Percentiles rank a stretch among this genome's conserved stretches.
phyloP scores from a whole-genome alignment of 2,113 vertebrate species.

The Vireo altiloquus region DNA sequence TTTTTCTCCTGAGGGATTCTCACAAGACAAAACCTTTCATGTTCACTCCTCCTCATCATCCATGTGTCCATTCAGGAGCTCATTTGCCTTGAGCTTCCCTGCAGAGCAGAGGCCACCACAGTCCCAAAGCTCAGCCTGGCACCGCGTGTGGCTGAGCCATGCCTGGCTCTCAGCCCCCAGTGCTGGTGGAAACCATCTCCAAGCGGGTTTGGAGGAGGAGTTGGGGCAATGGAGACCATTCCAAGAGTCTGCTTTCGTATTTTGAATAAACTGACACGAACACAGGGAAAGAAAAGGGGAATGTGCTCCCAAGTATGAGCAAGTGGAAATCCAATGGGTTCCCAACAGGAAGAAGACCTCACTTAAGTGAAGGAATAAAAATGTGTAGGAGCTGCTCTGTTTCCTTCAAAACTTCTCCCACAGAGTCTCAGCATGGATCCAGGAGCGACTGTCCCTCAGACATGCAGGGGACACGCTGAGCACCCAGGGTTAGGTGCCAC shows the following conservation, averaged over 20 bases:
- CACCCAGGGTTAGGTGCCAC: accelerated
- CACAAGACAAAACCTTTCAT: neutral
- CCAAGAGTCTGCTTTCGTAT: neutral
- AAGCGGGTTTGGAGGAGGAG: accelerated
- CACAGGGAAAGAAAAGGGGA: neutral
- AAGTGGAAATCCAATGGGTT: neutral
- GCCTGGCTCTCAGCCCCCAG: neutral
- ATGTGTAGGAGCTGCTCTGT: neutral
- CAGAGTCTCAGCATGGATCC: neutral
- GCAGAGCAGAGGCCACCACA: neutral
- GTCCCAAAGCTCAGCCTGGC: neutral
- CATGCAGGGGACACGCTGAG: accelerated
- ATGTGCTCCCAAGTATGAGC: too few species aligned
- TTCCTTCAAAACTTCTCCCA: neutral
- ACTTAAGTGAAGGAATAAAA: neutral
- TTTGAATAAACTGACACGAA: accelerated
- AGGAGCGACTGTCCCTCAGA: neutral
- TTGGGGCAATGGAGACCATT: neutral
- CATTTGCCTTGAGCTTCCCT: neutral
- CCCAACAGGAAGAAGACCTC: neutral
- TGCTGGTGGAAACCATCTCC: neutral
- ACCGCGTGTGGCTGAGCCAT: accelerated
- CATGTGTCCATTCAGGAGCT: too few species aligned
- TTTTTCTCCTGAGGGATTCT: neutral
- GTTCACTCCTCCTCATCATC: neutral